Percentiles rank a stretch among this genome's conserved stretches.
These are phyloP conservation scores for Rhegmatorhina hoffmannsi DNA, from an alignment of 2,113 vertebrate genomes.

Conservation along the genomic window DNA sequence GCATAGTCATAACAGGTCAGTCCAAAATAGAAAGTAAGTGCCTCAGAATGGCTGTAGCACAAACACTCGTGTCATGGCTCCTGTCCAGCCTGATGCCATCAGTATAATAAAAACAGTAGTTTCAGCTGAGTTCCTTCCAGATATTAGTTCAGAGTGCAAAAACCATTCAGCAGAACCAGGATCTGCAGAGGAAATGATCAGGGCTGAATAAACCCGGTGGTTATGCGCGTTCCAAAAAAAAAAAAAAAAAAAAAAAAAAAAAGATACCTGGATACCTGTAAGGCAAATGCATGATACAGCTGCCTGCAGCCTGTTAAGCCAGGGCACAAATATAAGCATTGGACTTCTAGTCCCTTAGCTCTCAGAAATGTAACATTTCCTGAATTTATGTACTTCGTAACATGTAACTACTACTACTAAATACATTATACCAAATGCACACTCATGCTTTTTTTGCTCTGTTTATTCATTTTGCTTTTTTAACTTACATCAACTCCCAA, in stretches of 20 bases:
- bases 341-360: background rate
- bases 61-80: background rate
- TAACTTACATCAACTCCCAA: background rate
- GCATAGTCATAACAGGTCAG: background rate
- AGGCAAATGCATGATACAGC: background rate
- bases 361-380: background rate
- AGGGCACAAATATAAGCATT: background rate
- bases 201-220: background rate
- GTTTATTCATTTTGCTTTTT: background rate
- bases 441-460: background rate
- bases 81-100: background rate
- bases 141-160: background rate
- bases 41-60: background rate
- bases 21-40: constrained; percentile 17
- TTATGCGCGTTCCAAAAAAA: background rate
- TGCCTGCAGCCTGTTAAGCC: background rate
- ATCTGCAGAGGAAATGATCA: background rate
- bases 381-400: background rate
- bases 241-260: background rate
- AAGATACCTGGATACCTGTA: background rate
- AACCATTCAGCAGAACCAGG: background rate
- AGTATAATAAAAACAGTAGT: background rate
- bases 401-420: background rate
- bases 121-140: constrained; percentile 24
- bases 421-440: background rate